phyloP scores from a whole-genome alignment of 2,888 invertebrate genomes.

The Ennomos fuscantarius region DNA sequence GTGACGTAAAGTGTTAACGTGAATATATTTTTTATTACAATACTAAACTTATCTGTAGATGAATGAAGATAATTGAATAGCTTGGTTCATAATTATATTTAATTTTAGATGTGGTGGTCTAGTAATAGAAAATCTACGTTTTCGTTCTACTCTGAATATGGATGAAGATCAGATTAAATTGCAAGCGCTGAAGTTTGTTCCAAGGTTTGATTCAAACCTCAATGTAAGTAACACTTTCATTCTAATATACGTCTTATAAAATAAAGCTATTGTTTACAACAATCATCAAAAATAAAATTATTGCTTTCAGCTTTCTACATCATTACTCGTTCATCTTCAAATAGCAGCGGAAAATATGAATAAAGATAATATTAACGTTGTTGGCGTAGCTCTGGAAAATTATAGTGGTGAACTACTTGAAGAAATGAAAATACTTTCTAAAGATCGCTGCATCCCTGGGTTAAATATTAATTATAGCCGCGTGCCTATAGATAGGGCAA shows the following conservation, averaged over 20 bases:
- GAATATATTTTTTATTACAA: too few species aligned
- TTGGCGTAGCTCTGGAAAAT: constrained; percentile 31
- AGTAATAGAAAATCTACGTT: constrained; percentile 38
- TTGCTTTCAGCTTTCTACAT: constrained; percentile 30
- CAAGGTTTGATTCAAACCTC: constrained; percentile 23
- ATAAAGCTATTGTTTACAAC: not conserved
- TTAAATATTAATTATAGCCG: constrained; percentile 32
- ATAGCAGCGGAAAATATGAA: constrained; percentile 47
- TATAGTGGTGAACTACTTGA: constrained; percentile 23
- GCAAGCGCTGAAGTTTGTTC: constrained; percentile 33
- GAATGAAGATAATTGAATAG: too few species aligned
- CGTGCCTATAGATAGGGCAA: not conserved
- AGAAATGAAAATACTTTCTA: constrained; percentile 24
- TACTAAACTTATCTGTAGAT: too few species aligned
- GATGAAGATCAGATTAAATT: constrained; percentile 24
- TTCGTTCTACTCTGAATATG: constrained; percentile 24
- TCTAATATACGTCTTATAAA: too few species aligned
- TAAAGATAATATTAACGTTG: constrained; percentile 37
- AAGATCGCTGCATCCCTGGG: constrained; percentile 14
- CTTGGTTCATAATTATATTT: not conserved
- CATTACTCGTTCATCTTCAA: constrained; percentile 44
- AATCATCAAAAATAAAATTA: too few species aligned
- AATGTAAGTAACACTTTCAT: constrained; percentile 33
- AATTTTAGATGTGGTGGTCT: constrained; percentile 49
- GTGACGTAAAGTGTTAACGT: too few species aligned